phyloP scores from a whole-genome alignment of 2,113 vertebrate genomes.

The Rhabdornis inornatus region DNA sequence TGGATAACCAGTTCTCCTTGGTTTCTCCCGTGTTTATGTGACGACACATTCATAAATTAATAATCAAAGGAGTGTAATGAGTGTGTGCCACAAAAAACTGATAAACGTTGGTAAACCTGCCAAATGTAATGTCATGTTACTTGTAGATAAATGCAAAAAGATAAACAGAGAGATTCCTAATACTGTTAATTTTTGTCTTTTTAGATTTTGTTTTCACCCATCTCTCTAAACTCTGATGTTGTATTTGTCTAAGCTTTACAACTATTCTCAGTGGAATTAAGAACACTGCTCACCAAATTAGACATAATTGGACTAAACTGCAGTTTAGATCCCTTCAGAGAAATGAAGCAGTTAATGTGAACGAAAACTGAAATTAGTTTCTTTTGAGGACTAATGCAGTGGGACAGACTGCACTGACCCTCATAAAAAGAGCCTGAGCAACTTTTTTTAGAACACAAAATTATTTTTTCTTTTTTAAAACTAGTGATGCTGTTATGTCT shows the following conservation, averaged over 20 bases:
- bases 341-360: conserved; percentile 52
- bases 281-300: conserved; percentile 11
- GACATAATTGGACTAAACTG: conserved; percentile 44
- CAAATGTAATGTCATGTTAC: not conserved
- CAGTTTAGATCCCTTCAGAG: conserved; percentile 27
- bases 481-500: not conserved
- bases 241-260: conserved; percentile 11
- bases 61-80: not conserved
- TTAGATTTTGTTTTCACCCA: not conserved
- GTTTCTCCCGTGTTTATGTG: not conserved
- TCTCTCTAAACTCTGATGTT: not conserved
- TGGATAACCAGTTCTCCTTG: not conserved
- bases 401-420: conserved; percentile 39
- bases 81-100: not conserved
- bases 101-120: not conserved
- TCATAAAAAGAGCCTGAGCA: not conserved
- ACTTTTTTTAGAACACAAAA: not conserved
- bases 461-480: not conserved
- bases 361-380: conserved; percentile 47
- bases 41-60: not conserved
- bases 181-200: not conserved
- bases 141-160: not conserved
- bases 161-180: not conserved
- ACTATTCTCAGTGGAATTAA: not conserved
- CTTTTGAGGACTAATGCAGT: conserved; percentile 29